phyloP scores from a whole-genome alignment of 1,140 invertebrate species.

The Drusus annulatus region DNA sequence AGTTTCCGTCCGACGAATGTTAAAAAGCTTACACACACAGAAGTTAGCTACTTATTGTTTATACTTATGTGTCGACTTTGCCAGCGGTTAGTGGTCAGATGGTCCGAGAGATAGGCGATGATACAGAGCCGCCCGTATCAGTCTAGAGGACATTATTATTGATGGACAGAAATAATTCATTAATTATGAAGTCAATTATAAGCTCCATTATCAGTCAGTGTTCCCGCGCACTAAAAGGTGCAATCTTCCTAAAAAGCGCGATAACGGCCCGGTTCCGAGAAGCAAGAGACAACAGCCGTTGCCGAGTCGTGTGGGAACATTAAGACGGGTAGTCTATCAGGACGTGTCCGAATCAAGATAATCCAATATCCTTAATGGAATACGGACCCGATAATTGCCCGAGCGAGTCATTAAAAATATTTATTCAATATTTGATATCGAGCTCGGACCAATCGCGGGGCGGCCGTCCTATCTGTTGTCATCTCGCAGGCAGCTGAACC shows the following conservation, averaged over 20 bases:
- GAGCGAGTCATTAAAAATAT: constrained; percentile 50
- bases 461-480: constrained; percentile 17
- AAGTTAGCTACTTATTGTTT: no score
- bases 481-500: constrained; percentile 29
- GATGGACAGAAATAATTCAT: constrained; percentile 22
- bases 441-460: constrained; percentile 1
- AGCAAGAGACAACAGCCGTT: background rate
- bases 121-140: background rate
- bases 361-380: constrained; percentile 52
- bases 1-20: no score
- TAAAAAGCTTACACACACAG: no score
- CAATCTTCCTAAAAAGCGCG: constrained; percentile 5
- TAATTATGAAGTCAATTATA: constrained; percentile 27
- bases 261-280: constrained; percentile 19
- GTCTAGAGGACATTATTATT: background rate
- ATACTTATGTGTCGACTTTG: no score
- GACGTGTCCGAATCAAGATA: constrained; percentile 51
- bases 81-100: no score
- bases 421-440: constrained; percentile 52
- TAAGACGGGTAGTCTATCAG: constrained; percentile 56
- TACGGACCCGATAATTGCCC: constrained; percentile 43
- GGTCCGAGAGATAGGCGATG: no score
- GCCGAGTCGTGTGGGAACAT: constrained; percentile 38
- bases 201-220: constrained; percentile 23
- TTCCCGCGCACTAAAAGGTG: constrained; percentile 16